Percentiles rank a stretch among this genome's conserved stretches.
These are phyloP conservation scores for Chironomus riparius DNA, from an alignment of 2,888 invertebrate genomes.

Conservation along the genomic window DNA sequence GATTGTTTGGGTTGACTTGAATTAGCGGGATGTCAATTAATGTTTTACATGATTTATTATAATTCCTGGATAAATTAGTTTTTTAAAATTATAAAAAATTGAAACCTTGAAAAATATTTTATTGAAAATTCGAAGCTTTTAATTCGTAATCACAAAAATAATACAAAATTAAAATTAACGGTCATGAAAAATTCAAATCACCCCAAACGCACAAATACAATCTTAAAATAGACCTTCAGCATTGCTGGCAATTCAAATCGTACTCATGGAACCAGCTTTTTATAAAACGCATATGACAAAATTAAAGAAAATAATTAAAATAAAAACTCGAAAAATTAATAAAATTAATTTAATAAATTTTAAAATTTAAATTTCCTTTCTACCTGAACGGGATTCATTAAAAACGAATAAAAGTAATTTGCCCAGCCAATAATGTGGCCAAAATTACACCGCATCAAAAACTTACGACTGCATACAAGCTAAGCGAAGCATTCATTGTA, in stretches of 20 bases:
- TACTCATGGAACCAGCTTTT: constrained; percentile 25
- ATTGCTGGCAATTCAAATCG: not conserved
- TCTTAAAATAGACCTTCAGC: not conserved
- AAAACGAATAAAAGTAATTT: not conserved
- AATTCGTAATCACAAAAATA: not conserved
- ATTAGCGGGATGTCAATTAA: too few species aligned
- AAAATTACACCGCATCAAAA: not conserved
- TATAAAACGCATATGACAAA: not conserved
- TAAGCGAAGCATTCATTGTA: constrained; percentile 15
- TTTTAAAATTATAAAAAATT: not conserved
- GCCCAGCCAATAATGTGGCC: constrained; percentile 8
- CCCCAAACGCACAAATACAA: not conserved
- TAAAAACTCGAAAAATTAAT: constrained; percentile 7
- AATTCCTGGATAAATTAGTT: too few species aligned
- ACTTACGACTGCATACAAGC: constrained; percentile 17
- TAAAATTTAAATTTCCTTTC: not conserved
- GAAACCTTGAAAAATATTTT: not conserved
- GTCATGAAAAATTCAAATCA: not conserved
- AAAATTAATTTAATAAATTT: constrained; percentile 18
- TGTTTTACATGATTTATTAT: too few species aligned
- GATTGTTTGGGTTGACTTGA: too few species aligned
- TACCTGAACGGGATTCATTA: not conserved
- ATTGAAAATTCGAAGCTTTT: not conserved
- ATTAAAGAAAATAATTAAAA: constrained; percentile 14
- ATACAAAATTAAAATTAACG: not conserved